These are phyloP conservation scores for Brenthis ino DNA, from an alignment of 2,888 invertebrate species.

Conservation along the genomic window DNA sequence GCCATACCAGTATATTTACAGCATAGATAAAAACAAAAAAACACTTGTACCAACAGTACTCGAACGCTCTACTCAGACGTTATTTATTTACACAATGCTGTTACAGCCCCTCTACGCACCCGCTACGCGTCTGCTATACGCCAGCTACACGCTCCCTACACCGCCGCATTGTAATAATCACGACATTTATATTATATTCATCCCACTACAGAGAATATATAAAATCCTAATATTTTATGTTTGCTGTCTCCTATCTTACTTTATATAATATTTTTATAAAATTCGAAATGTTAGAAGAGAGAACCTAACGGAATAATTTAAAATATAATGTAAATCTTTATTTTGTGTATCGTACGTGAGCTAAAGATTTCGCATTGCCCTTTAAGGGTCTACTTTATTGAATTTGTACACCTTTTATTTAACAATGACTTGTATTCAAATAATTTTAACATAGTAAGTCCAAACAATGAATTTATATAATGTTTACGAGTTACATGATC, in stretches of 20 bases:
- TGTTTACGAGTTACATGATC: no score
- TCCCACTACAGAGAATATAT: slow-evolving; percentile 18
- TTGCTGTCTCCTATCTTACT: background rate
- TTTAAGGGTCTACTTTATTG: no score
- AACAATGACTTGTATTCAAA: no score
- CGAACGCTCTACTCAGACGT: slow-evolving; percentile 17
- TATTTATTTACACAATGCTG: slow-evolving; percentile 17
- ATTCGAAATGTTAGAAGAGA: no score
- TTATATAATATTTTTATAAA: background rate
- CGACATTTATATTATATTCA: slow-evolving; percentile 22
- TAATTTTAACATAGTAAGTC: no score
- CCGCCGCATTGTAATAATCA: slow-evolving; percentile 21
- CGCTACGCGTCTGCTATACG: slow-evolving; percentile 5
- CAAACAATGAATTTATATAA: no score
- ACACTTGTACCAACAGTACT: slow-evolving; percentile 1
- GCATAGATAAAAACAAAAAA: background rate
- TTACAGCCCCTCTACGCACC: background rate
- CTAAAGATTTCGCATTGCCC: no score
- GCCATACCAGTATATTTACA: background rate
- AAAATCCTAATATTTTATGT: slow-evolving; percentile 17
- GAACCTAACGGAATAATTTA: no score
- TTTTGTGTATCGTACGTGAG: no score
- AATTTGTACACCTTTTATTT: no score
- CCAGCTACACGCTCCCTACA: slow-evolving; percentile 7
- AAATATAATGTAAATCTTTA: no score